phyloP scores from a whole-genome alignment of 2,113 vertebrate genomes.

The Lota lota region DNA sequence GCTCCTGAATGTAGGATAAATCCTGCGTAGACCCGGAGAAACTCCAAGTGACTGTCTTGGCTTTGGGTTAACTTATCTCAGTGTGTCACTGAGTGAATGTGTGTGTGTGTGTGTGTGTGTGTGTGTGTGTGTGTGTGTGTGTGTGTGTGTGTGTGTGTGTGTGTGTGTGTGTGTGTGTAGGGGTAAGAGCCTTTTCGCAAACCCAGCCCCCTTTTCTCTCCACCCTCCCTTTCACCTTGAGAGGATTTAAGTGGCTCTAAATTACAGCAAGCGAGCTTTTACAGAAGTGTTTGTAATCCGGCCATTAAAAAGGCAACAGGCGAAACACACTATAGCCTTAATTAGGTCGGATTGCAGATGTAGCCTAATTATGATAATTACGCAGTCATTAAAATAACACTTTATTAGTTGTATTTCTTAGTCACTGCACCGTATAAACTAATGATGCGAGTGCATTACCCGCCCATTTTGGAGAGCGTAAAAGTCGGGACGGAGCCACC shows the following conservation, averaged over 20 bases:
- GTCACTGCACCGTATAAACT: too few relatives aligned
- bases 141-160: too few relatives aligned
- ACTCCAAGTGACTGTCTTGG: slow-evolving; percentile 10
- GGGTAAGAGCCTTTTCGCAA: slow-evolving; percentile 2
- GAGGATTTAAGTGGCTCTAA: slow-evolving; percentile 8
- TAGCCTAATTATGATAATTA: neutral
- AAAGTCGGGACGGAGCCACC: neutral
- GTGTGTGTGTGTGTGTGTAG: neutral
- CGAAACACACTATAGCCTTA: too few relatives aligned
- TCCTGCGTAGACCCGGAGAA: slow-evolving; percentile 32
- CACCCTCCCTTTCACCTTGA: slow-evolving; percentile 27
- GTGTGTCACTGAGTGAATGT: slow-evolving; percentile 29
- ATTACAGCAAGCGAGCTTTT: too few relatives aligned
- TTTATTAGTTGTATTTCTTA: too few relatives aligned
- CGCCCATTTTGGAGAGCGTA: neutral
- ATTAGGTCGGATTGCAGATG: neutral
- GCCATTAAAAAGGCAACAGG: too few relatives aligned
- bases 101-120: too few relatives aligned
- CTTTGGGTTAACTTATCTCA: slow-evolving; percentile 28
- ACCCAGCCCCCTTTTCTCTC: slow-evolving; percentile 29
- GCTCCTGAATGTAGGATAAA: slow-evolving; percentile 21
- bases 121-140: too few relatives aligned
- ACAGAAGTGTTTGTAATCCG: neutral
- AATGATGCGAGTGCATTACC: neutral
- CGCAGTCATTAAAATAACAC: too few relatives aligned